Base-by-base conservation (phyloP, 2,888 invertebrate species). In the Lagria hirta region DNA sequence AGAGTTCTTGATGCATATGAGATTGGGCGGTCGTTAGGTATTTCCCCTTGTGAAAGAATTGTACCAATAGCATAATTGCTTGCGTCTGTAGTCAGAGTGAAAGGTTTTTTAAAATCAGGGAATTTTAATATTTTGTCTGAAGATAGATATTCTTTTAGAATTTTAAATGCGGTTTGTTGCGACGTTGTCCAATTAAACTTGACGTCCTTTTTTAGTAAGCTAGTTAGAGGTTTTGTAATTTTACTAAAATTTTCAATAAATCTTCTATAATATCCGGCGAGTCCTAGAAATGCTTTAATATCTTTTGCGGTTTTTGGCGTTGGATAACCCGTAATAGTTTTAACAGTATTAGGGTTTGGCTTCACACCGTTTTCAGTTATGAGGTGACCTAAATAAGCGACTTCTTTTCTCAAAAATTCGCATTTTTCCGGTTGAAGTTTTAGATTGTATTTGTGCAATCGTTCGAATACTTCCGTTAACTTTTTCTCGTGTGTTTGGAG, bases 71-170 rank as follows among this genome's bases (percentile, higher is more conserved):
- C 62, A 36, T 40, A 55, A 21, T 55, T 58, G 13, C 53, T 58
- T 15, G 54, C 64, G 28, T 54, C 65, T 10, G 55, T 66, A 3
- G 56, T 58, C 7, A 60, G 38, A 42, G 38, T 53, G 37, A 59
- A 66, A 30, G 40, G 27, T 49, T 52, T 43, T 1, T 33, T 20
- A 43, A 60, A 62, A 49, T 66, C 57, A 3, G 65, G 64, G 34
- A 61, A 63, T 46, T 61, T 49, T 8, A 58, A 36, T 10, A 60
- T 7, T 8, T 49, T 49, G 10, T 46, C 36, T 1, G 33, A 33
- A 13, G 21, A 37, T 14, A 56, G 37, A 18, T 44, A 26, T 11
- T 24, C 14, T 46, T 51, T 55, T 4, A 59, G 35, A n/a, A 17
- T 38, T 38, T 57, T 52, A 18, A 60, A 54, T 3, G 48, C 32